Evolutionary conservation across 2,888 invertebrate species (phyloP).

Genomic region (Agrotis ipsilon): DNA sequence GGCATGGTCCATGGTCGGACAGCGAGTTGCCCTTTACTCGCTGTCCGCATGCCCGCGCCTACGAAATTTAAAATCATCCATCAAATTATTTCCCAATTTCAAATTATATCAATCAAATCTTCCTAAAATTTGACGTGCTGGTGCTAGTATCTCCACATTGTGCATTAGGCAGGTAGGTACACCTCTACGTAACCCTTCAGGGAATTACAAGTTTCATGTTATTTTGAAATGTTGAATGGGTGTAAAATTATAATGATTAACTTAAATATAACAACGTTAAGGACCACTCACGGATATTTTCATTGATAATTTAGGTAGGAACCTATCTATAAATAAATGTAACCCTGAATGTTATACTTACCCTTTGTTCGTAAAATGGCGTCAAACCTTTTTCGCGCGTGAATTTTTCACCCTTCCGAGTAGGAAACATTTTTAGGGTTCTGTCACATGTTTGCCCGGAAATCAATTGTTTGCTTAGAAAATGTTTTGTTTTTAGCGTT

Average conservation of each 20-base stretch:
- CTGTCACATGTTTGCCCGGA: slow-evolving; percentile 52
- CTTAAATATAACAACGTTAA: slow-evolving; percentile 1
- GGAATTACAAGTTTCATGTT: too few relatives aligned
- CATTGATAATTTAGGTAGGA: slow-evolving; percentile 43
- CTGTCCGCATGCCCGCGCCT: too few relatives aligned
- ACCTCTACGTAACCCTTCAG: too few relatives aligned
- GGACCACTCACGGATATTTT: slow-evolving; percentile 22
- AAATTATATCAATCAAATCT: too few relatives aligned
- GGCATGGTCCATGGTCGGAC: too few relatives aligned
- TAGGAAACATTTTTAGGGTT: slow-evolving; percentile 51
- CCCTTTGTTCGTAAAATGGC: slow-evolving; percentile 56
- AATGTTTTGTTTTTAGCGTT: slow-evolving; percentile 37
- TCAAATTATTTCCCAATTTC: too few relatives aligned
- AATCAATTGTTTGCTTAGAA: slow-evolving; percentile 40
- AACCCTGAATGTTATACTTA: slow-evolving; percentile 39
- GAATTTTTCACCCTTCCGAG: slow-evolving; percentile 54
- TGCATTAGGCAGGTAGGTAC: too few relatives aligned
- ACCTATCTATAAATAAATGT: slow-evolving; percentile 36
- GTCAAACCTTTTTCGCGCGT: slow-evolving; percentile 53
- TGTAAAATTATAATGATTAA: neutral
- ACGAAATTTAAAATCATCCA: too few relatives aligned
- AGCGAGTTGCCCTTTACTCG: too few relatives aligned
- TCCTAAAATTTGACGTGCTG: too few relatives aligned
- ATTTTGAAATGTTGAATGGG: too few relatives aligned
- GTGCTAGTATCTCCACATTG: too few relatives aligned